phyloP scores from a whole-genome alignment of 2,113 vertebrate species.

The Ageneiosus marmoratus region DNA sequence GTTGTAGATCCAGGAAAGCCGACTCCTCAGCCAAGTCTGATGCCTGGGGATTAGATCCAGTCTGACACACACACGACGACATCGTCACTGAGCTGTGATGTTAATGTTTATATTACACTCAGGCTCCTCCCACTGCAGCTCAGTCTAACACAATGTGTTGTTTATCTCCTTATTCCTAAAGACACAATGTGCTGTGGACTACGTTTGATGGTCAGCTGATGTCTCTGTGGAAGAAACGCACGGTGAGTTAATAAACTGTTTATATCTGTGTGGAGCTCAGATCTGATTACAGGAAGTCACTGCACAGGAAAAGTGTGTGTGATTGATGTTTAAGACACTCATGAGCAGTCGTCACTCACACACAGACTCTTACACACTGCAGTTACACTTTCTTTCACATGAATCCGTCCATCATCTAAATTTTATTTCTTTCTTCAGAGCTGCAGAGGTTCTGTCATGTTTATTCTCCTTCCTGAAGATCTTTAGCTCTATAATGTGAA shows the following conservation, averaged over 20 bases:
- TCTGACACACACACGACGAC: background rate
- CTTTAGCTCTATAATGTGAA: background rate
- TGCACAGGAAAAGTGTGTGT: background rate
- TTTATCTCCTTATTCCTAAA: constrained; percentile 44
- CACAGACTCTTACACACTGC: background rate
- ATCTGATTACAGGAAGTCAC: background rate
- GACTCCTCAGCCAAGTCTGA: background rate
- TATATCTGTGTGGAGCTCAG: background rate
- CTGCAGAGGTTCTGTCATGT: background rate
- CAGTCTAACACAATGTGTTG: background rate
- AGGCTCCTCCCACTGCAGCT: background rate
- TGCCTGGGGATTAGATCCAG: background rate
- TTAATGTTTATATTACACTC: background rate
- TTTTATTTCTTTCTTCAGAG: too few species aligned
- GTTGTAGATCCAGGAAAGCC: background rate
- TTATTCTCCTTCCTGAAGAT: background rate
- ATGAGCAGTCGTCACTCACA: background rate
- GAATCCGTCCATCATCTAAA: too few species aligned
- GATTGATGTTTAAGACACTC: background rate
- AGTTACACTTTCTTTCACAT: too few species aligned
- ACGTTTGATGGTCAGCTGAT: constrained; percentile 71
- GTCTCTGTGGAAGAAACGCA: constrained; percentile 75
- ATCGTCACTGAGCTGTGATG: too few species aligned
- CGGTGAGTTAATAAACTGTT: constrained; percentile 58
- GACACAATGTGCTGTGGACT: constrained; percentile 72